phyloP scores from a whole-genome alignment of 2,888 invertebrate species.

The Amorpha juglandis region DNA sequence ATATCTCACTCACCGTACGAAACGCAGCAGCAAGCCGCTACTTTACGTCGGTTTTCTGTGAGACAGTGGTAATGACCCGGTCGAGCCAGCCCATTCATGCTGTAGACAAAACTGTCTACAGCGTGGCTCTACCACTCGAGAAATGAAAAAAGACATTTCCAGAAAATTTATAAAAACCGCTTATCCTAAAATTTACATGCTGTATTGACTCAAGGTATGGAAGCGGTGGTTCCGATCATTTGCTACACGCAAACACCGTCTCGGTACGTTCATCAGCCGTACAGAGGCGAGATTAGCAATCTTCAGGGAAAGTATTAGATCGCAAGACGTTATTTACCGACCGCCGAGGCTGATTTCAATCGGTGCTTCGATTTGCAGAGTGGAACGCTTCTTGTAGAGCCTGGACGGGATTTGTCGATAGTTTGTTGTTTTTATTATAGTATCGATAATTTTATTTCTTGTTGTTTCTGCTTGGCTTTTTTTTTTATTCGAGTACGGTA shows the following conservation, averaged over 20 bases:
- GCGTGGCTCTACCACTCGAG: no score
- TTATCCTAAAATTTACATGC: no score
- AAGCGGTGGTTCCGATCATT: slow-evolving; percentile 36
- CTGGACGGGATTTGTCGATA: slow-evolving; percentile 34
- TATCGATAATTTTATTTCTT: background rate
- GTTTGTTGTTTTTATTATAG: background rate
- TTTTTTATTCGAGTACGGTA: no score
- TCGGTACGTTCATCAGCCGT: slow-evolving; percentile 53
- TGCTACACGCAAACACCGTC: slow-evolving; percentile 43
- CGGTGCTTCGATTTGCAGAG: slow-evolving; percentile 69
- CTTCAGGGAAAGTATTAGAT: slow-evolving; percentile 78
- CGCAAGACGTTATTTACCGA: slow-evolving; percentile 77
- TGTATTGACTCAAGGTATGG: slow-evolving; percentile 9
- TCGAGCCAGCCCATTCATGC: no score
- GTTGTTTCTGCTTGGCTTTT: no score
- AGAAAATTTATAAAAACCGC: background rate
- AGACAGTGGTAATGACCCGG: no score
- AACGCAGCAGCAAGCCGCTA: no score
- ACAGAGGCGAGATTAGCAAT: slow-evolving; percentile 68
- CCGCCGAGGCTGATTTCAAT: slow-evolving; percentile 73
- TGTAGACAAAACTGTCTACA: no score
- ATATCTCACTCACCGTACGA: no score
- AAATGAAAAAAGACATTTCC: background rate
- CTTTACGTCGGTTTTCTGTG: no score
- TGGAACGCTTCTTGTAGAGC: slow-evolving; percentile 51